phyloP scores from a whole-genome alignment of 2,113 vertebrate genomes.

The Desmodus rotundus region DNA sequence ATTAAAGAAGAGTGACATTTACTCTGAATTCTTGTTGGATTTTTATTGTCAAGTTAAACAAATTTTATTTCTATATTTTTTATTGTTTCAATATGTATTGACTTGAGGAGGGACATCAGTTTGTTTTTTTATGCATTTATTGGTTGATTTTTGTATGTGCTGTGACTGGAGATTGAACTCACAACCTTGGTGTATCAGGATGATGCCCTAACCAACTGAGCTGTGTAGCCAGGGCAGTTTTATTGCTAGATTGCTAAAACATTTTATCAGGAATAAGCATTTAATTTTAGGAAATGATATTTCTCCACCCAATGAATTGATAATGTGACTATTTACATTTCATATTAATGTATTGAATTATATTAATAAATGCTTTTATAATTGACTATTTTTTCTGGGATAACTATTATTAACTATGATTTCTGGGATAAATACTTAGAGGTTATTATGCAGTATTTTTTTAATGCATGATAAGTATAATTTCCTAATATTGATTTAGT shows the following conservation, averaged over 20 bases:
- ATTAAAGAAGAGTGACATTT: background rate
- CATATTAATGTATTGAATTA: background rate
- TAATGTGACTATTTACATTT: background rate
- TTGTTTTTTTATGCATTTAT: too few relatives aligned
- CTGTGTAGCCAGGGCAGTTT: background rate
- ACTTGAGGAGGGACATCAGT: too few relatives aligned
- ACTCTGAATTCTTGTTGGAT: background rate
- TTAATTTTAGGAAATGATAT: background rate
- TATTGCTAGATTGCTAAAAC: background rate
- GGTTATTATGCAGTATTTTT: background rate
- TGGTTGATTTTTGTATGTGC: too few relatives aligned
- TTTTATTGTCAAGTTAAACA: background rate
- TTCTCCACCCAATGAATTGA: background rate
- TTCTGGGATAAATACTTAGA: background rate
- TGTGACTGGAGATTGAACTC: too few relatives aligned
- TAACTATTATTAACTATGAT: background rate
- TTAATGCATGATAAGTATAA: background rate
- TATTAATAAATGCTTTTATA: background rate
- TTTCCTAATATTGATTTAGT: background rate
- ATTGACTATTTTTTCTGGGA: background rate
- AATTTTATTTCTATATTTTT: background rate
- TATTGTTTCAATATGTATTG: too few relatives aligned
- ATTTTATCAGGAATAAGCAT: background rate
- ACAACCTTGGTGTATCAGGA: too few relatives aligned
- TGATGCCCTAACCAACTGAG: too few relatives aligned